Evolutionary conservation across 2,888 invertebrate genomes (phyloP), one percentile per base, ranked within the genome.

Genomic region (Meteorus cinctellus): DNA sequence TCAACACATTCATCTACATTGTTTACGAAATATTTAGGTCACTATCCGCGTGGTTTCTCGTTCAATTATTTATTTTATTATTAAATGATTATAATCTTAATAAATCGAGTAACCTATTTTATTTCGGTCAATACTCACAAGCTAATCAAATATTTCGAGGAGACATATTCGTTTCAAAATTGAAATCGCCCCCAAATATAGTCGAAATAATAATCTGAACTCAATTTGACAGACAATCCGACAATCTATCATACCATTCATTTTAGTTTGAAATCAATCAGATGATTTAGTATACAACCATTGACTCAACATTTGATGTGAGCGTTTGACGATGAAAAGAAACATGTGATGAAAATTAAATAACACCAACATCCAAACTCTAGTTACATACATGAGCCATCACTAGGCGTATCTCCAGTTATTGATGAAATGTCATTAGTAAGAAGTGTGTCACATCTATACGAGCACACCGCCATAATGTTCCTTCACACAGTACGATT

Each of bases 381-480:
- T 14, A n/a, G 5, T 69, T 77, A 84, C 81, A 82, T 83, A 81
- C 84, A 74, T 79, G 77, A 76, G 81, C 77, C 77, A 74, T 78
- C 77, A 68, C 68, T 68, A 69, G 81, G 81, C 79, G 82, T 82
- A 83, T 82, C 82, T 83, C 80, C 81, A 75, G 79, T 80, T 74
- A 76, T 77, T 80, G 81, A 78, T 78, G 82, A 81, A 76, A 78
- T 76, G 80, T 79, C 60, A 45, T 79, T 76, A 74, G 80, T 70
- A 75, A 76, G 78, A 83, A 81, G 82, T 84, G 85, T 84, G 83
- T 85, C 84, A 63, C 75, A 80, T 81, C 80, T 85, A 80, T 84
- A 83, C 81, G 86, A 84, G 84, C 86, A 83, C 85, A 89, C 86
- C 88, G 89, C 88, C 89, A 89, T 90, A 85, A 84, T 86, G 79